Evolutionary conservation across 1,140 invertebrate genomes (phyloP), one percentile per base, ranked within the genome.

Genomic region (Philotrypesis tridentata): DNA sequence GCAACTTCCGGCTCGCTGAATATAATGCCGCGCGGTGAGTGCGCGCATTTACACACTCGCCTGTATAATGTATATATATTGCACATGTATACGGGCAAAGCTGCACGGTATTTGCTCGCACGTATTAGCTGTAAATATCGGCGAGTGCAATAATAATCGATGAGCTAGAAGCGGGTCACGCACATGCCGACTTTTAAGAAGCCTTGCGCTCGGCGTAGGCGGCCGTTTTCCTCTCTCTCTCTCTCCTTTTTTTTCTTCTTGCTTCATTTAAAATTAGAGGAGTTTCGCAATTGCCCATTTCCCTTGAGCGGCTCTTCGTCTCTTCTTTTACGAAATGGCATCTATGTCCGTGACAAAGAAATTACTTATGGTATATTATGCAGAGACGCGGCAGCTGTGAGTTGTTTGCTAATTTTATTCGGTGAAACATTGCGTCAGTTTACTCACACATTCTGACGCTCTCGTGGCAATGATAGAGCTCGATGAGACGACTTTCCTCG

Each of bases 1-100:
- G 65, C 25, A 27, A 79, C 76, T 79, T 79, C 67, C 76, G 67
- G 74, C 29, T 76, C 60, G 21, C 25, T 31, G 25, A 37, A 33
- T 75, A 75, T 63, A 75, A 25, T 27, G n/a, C n/a, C n/a, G n/a
- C 12, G 25, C 17, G 63, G 1, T 27, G 21, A 25, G 55, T 25
- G 11, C 63, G 63, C 63, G 43, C 33, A 29, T 27, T 14, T 55
- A 33, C 55, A 63, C 60, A 37, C 33, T 37, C 33, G 33, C 33
- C 7, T 12, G 8, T 37, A 37, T 37, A 37, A 11, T 12, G 40
- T 43, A 43, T 43, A 43, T 43, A 43, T n/a, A n/a, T n/a, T n/a
- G n/a, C 33, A 37, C 33, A 37, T 37, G 33, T 8, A 37, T 37
- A 37, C 33, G 33, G 3, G 8, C 33, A 37, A 3, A 37, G 3